These are phyloP conservation scores for Gallinago solitaria DNA, from an alignment of 2,797 vertebrate species.

Conservation along the genomic window DNA sequence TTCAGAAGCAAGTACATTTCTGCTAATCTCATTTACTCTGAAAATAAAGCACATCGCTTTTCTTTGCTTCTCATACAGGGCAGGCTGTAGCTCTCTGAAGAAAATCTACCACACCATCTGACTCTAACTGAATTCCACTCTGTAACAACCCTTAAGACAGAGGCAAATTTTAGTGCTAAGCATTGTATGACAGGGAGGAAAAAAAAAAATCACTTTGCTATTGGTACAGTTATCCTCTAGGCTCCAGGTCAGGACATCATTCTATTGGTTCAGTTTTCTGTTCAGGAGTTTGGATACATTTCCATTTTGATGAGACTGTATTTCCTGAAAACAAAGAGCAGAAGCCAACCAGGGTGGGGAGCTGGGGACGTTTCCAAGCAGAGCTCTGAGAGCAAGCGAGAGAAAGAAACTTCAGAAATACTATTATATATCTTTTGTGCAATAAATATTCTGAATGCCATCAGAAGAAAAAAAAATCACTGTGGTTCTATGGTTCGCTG, in stretches of 20 bases:
- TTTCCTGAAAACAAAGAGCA: conserved; percentile 14
- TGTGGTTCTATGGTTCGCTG: background rate
- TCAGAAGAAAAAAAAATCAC: background rate
- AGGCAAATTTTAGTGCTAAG: background rate
- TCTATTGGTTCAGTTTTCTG: background rate
- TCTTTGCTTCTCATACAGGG: background rate
- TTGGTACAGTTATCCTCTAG: background rate
- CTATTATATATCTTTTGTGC: background rate
- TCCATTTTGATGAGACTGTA: background rate
- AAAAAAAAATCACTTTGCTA: background rate
- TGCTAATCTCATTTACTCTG: background rate
- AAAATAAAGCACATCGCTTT: background rate
- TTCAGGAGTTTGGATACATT: background rate
- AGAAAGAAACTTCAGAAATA: background rate
- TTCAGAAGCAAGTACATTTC: background rate
- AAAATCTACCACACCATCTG: background rate
- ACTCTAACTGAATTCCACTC: background rate
- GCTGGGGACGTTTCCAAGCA: background rate
- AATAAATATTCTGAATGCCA: background rate
- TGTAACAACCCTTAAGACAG: background rate
- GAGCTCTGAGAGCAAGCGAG: background rate
- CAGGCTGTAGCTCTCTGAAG: background rate
- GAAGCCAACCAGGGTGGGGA: background rate
- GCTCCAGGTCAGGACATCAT: background rate
- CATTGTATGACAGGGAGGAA: background rate